phyloP scores from a whole-genome alignment of 92 coral and sea anemone species.

The Paramuricea clavata region DNA sequence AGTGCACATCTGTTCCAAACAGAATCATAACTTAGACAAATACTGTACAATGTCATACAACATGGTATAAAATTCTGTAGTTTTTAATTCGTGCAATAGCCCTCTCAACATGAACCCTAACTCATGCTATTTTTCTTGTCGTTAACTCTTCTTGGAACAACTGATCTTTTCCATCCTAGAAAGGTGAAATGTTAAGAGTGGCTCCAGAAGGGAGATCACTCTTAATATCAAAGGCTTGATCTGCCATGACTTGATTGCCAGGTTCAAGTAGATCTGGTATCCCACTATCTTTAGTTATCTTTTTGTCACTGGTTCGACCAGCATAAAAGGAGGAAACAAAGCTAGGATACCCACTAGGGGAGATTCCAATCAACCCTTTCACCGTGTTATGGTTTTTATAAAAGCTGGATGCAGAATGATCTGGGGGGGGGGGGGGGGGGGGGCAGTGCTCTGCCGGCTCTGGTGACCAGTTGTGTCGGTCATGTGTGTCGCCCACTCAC shows the following conservation, averaged over 20 bases:
- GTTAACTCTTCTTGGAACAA: constrained; percentile 22
- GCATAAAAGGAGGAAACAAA: constrained; percentile 61
- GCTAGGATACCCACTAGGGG: constrained; percentile 31
- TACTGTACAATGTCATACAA: neutral
- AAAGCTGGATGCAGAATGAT: too few species aligned
- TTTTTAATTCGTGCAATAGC: constrained; percentile 9
- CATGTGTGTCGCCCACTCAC: too few species aligned
- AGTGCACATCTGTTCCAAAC: neutral
- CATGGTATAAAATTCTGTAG: constrained; percentile 23
- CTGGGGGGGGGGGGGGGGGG: too few species aligned
- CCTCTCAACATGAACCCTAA: constrained; percentile 36
- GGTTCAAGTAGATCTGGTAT: constrained; percentile 41
- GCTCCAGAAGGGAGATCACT: constrained; percentile 56
- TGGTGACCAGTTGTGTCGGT: too few species aligned
- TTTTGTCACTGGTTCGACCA: constrained; percentile 55
- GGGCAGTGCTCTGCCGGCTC: too few species aligned
- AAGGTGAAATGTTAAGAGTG: constrained; percentile 55
- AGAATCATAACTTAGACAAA: neutral
- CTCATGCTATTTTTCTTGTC: constrained; percentile 45
- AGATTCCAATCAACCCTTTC: neutral
- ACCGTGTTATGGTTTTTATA: neutral
- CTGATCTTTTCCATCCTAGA: constrained; percentile 11
- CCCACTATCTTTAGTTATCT: constrained; percentile 62
- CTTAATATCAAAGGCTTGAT: constrained; percentile 62
- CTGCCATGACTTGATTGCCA: constrained; percentile 66